Conservation (phyloP, 2,113 vertebrate species). For the Lipophrys pholis region DNA sequence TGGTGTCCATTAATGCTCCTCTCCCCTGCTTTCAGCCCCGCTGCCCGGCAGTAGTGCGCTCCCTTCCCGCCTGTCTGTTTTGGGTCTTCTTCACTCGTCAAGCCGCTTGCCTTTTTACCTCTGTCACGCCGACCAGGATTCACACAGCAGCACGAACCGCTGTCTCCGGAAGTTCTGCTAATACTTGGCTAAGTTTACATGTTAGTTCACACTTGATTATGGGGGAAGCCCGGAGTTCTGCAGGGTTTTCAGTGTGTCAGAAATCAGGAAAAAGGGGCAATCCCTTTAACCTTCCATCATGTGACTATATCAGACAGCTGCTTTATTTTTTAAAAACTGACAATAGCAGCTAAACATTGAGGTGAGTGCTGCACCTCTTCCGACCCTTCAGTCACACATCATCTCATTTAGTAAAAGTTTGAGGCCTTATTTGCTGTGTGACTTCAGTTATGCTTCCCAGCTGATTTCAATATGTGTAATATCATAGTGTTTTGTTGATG, state of each 20-base stretch:
- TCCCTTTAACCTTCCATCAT: too few species aligned
- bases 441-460: too few species aligned
- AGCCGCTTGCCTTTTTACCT: conserved; percentile 75
- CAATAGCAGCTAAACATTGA: too few species aligned
- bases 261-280: conserved; percentile 4
- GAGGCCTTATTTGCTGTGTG: too few species aligned
- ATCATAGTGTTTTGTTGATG: too few species aligned
- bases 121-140: conserved; percentile 61
- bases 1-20: conserved; percentile 77
- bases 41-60: conserved; percentile 50
- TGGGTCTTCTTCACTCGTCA: conserved; percentile 63
- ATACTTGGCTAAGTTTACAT: conserved; percentile 84
- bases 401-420: too few species aligned
- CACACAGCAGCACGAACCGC: conserved; percentile 45
- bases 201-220: conserved; percentile 85
- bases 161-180: conserved; percentile 63
- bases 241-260: conserved; percentile 68
- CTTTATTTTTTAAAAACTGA: too few species aligned
- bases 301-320: too few species aligned
- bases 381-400: too few species aligned
- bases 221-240: conserved; percentile 56
- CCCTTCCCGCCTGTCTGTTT: conserved; percentile 65
- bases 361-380: too few species aligned
- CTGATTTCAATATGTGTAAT: too few species aligned
- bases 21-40: conserved; percentile 36